phyloP scores from a whole-genome alignment of 1,140 invertebrate species.

The Drosophila takahashii region DNA sequence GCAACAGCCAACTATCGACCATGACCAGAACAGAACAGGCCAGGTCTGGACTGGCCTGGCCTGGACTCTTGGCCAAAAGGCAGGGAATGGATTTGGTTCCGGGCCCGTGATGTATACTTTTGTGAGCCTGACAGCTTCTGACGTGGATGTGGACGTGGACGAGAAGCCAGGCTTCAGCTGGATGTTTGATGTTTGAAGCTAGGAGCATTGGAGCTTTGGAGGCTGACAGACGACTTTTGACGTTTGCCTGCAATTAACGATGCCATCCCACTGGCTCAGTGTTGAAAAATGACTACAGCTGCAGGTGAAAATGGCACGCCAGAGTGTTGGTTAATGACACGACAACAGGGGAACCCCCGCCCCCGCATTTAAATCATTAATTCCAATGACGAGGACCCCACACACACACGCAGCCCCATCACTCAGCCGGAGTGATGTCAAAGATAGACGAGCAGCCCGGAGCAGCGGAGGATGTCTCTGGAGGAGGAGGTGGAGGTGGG shows the following conservation, averaged over 20 bases:
- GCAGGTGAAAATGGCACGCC: conserved; percentile 78
- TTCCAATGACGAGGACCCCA: conserved; percentile 61
- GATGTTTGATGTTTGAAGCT: conserved; percentile 35
- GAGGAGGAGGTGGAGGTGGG: conserved; percentile 2
- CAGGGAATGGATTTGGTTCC: conserved; percentile 11
- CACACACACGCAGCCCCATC: conserved; percentile 66
- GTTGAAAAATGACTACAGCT: conserved; percentile 77
- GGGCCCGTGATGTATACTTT: conserved; percentile 57
- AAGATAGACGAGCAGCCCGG: conserved; percentile 35
- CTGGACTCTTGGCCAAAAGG: conserved; percentile 28
- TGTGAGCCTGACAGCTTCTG: conserved; percentile 72
- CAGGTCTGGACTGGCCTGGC: too few species aligned
- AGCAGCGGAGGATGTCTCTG: conserved; percentile 14
- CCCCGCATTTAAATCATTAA: conserved; percentile 74
- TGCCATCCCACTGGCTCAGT: conserved; percentile 49
- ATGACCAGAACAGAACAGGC: too few species aligned
- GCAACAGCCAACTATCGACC: conserved; percentile 72
- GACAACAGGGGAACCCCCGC: conserved; percentile 32
- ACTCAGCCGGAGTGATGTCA: conserved; percentile 45
- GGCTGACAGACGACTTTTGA: conserved; percentile 76
- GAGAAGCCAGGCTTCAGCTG: conserved; percentile 31
- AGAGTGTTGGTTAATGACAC: conserved; percentile 78
- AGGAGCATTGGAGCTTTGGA: conserved; percentile 2
- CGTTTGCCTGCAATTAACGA: conserved; percentile 81
- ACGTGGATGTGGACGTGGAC: conserved; percentile 45